phyloP scores from a whole-genome alignment of 2,113 vertebrate species.

The Elachura formosa region DNA sequence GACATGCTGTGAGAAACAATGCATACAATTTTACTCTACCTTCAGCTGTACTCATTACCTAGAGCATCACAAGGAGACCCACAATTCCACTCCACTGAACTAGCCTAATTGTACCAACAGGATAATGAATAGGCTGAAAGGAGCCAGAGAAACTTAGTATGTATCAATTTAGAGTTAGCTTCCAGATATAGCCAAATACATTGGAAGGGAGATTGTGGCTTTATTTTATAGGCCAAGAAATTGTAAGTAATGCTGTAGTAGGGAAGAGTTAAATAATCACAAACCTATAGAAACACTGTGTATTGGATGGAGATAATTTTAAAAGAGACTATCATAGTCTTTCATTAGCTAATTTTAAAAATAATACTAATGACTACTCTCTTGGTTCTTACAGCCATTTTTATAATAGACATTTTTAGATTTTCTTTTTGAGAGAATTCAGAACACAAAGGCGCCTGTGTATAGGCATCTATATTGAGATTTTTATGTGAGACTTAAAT shows the following conservation, averaged over 20 bases:
- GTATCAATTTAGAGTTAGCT: background rate
- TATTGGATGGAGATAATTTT: background rate
- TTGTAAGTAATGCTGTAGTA: background rate
- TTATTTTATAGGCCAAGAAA: background rate
- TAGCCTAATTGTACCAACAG: background rate
- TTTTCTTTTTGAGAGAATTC: background rate
- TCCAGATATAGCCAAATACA: background rate
- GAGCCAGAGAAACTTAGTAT: background rate
- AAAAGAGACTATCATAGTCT: background rate
- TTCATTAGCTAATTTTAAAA: background rate
- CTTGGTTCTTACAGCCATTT: background rate
- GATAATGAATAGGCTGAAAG: background rate
- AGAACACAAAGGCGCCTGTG: background rate
- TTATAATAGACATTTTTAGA: background rate
- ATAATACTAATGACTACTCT: background rate
- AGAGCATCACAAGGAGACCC: background rate
- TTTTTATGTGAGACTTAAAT: background rate
- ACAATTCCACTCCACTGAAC: accelerated
- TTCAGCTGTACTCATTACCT: background rate
- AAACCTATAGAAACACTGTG: background rate
- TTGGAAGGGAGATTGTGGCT: background rate
- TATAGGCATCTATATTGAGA: background rate
- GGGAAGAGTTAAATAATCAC: background rate
- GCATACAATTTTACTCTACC: background rate
- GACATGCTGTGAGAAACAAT: background rate